Percentiles rank a stretch among this genome's conserved stretches.
phyloP scores from a whole-genome alignment of 2,113 vertebrate genomes.

The Tachuris rubrigastra region DNA sequence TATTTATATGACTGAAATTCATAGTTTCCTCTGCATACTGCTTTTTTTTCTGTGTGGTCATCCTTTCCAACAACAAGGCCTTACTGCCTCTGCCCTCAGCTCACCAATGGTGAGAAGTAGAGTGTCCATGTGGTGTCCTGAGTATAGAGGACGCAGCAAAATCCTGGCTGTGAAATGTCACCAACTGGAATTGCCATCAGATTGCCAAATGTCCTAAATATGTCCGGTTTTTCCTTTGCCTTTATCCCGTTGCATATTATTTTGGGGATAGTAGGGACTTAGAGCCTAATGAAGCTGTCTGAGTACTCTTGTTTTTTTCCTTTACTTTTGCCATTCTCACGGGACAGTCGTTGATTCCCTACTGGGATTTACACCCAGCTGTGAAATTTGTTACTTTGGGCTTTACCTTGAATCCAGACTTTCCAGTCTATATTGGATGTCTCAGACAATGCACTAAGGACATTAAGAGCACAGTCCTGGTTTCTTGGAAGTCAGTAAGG shows the following conservation, averaged over 20 bases:
- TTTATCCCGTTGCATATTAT: background rate
- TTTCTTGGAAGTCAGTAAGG: background rate
- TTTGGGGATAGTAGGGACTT: background rate
- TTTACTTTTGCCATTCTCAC: background rate
- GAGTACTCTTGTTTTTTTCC: background rate
- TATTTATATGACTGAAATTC: background rate
- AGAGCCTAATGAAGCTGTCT: background rate
- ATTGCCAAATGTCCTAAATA: background rate
- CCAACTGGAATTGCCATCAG: background rate
- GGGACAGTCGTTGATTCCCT: rapidly evolving
- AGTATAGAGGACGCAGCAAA: background rate
- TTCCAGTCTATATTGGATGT: background rate
- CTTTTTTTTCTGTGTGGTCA: background rate
- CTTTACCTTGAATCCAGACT: background rate
- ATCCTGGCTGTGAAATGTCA: background rate
- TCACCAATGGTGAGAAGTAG: background rate
- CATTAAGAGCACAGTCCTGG: background rate
- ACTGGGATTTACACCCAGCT: background rate
- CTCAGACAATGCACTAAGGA: background rate
- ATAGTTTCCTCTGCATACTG: background rate
- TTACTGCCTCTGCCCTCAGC: background rate
- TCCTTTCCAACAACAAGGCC: background rate
- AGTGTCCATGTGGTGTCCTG: background rate
- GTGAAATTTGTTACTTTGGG: background rate
- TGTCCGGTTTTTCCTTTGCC: background rate